phyloP scores from a whole-genome alignment of 2,113 vertebrate genomes.

The Edolisoma coerulescens region DNA sequence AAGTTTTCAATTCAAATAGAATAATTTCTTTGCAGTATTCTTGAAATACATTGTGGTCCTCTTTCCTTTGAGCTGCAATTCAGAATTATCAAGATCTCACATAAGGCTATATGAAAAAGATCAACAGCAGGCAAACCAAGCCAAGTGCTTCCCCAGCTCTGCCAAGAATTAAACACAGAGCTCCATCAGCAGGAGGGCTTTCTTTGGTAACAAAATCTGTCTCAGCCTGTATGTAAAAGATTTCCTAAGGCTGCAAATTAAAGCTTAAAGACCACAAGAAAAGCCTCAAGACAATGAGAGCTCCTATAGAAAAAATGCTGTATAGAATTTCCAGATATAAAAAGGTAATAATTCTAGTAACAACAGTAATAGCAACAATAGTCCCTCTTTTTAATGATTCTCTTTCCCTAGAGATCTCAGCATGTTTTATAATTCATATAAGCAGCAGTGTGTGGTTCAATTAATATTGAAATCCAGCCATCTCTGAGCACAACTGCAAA shows the following conservation, averaged over 20 bases:
- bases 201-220: constrained; percentile 34
- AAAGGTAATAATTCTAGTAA: constrained; percentile 4
- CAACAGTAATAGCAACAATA: background rate
- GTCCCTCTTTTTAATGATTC: background rate
- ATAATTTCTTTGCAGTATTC: background rate
- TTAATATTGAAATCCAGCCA: background rate
- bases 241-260: constrained; percentile 20
- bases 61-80: background rate
- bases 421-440: background rate
- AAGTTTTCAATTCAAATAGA: background rate
- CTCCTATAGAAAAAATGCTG: background rate
- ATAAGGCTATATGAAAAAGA: constrained; percentile 44
- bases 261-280: constrained; percentile 33
- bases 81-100: constrained; percentile 21
- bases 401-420: background rate
- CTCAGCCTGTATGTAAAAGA: constrained; percentile 14
- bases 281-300: background rate
- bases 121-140: constrained; percentile 25
- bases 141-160: constrained; percentile 6
- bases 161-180: constrained; percentile 31
- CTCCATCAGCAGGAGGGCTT: constrained; percentile 27
- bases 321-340: constrained; percentile 24
- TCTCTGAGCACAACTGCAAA: background rate
- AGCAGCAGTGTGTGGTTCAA: background rate
- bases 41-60: background rate